Conservation (phyloP, 2,797 vertebrate species). For the Cyclura pinguis region DNA sequence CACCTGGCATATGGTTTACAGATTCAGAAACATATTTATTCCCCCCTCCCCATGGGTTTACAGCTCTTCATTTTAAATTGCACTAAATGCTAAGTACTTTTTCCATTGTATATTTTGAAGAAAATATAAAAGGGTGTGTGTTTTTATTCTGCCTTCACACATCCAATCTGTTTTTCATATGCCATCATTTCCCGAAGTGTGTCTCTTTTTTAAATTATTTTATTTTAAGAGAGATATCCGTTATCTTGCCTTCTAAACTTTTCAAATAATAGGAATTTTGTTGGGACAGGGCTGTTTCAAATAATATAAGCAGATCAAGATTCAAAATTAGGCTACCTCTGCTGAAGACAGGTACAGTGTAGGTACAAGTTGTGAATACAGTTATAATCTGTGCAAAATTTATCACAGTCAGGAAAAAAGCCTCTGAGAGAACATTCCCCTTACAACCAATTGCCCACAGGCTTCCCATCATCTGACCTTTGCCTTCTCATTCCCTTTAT, state of each 20-base stretch:
- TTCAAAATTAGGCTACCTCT: too few relatives aligned
- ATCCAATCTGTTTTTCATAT: neutral
- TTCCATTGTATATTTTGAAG: neutral
- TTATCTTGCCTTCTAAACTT: neutral
- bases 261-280: neutral
- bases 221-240: neutral
- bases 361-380: constrained; percentile 3
- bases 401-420: constrained; percentile 25
- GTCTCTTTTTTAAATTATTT: neutral
- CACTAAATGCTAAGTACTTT: neutral
- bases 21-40: constrained; percentile 15
- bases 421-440: constrained; percentile 49
- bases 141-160: neutral
- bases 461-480: constrained; percentile 45
- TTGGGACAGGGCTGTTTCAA: neutral
- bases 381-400: constrained; percentile 53
- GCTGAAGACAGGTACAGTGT: too few relatives aligned
- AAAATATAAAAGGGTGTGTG: neutral
- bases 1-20: constrained; percentile 31
- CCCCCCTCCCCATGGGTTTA: neutral
- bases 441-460: constrained; percentile 35
- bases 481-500: constrained; percentile 50
- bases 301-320: neutral
- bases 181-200: neutral
- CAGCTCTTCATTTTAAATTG: constrained; percentile 19